Evolutionary conservation across 2,888 invertebrate species (phyloP).

Genomic region (Diaperis boleti): DNA sequence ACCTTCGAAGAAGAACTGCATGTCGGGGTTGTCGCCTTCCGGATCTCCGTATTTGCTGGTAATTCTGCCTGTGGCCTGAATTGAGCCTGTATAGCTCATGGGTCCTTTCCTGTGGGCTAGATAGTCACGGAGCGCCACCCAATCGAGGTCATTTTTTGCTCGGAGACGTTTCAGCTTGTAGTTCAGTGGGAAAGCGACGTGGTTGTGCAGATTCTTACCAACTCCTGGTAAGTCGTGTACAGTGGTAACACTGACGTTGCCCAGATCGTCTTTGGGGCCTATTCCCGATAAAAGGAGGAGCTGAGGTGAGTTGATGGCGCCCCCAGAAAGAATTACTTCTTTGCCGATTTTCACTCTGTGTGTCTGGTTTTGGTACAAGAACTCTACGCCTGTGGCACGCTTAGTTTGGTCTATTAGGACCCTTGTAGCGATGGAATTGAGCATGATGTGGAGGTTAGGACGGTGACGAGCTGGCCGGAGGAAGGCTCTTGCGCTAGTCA

Average conservation of each 20-base stretch:
- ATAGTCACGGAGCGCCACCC: conserved; percentile 72
- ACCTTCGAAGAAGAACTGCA: conserved; percentile 75
- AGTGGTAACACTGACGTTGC: conserved; percentile 70
- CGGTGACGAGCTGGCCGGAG: conserved; percentile 70
- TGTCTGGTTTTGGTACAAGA: conserved; percentile 67
- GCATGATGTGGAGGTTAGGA: conserved; percentile 71
- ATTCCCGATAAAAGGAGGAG: conserved; percentile 76
- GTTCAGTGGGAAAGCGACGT: conserved; percentile 71
- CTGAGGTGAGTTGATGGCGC: conserved; percentile 76
- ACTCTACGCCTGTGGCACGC: conserved; percentile 71
- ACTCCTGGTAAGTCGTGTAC: conserved; percentile 73
- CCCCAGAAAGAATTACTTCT: conserved; percentile 73
- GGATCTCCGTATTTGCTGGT: conserved; percentile 71
- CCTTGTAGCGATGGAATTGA: conserved; percentile 72
- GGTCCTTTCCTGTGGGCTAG: conserved; percentile 71
- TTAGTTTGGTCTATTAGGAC: conserved; percentile 64
- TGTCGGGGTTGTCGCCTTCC: conserved; percentile 71
- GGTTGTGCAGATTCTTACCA: conserved; percentile 76
- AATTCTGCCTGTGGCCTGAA: conserved; percentile 74
- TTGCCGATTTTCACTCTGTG: conserved; percentile 68
- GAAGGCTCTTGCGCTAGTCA: no score
- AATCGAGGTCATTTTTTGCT: conserved; percentile 69
- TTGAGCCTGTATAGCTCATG: conserved; percentile 73
- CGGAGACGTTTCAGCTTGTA: conserved; percentile 68
- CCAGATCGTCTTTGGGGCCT: conserved; percentile 72